Conservation (phyloP, 2,797 vertebrate genomes). For the Diceros bicornis region DNA sequence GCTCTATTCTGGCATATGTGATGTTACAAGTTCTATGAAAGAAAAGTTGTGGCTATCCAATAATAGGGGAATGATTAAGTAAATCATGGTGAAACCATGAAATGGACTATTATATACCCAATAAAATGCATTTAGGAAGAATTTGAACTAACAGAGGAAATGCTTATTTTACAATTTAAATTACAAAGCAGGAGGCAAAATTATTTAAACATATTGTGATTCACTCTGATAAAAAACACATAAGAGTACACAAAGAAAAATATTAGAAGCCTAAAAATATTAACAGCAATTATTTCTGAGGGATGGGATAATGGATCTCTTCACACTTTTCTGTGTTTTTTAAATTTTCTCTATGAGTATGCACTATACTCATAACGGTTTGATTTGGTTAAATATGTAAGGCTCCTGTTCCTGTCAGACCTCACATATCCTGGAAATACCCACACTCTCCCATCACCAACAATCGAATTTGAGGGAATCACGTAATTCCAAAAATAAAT, state of each 20-base stretch:
- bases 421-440: background rate
- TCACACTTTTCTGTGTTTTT: background rate
- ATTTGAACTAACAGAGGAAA: background rate
- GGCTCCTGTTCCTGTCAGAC: background rate
- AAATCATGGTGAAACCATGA: background rate
- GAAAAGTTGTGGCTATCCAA: background rate
- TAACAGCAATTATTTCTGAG: background rate
- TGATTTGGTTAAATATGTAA: constrained; percentile 1
- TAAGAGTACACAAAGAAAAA: background rate
- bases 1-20: background rate
- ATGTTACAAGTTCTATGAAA: background rate
- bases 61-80: background rate
- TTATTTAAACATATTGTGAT: background rate
- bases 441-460: background rate
- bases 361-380: background rate
- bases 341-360: background rate
- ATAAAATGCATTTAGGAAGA: constrained; percentile 47
- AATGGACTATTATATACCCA: background rate
- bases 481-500: background rate
- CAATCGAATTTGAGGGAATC: background rate
- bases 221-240: constrained; percentile 24
- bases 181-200: constrained; percentile 17
- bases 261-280: background rate
- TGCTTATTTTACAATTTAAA: constrained; percentile 32
- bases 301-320: background rate